Evolutionary conservation across 2,888 invertebrate species (phyloP).

Genomic region (Cybosia mesomella): DNA sequence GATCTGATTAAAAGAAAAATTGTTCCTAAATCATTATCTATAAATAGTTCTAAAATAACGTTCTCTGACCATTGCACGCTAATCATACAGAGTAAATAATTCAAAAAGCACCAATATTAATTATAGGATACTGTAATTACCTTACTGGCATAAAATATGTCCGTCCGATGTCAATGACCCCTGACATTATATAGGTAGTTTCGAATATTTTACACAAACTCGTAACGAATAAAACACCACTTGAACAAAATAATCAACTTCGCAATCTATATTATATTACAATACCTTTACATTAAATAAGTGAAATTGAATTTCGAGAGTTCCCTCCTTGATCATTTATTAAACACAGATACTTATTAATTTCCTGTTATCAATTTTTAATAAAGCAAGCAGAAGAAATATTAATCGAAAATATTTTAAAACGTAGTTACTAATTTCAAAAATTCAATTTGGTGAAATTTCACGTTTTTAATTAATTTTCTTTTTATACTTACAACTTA

Average conservation of each 20-base stretch:
- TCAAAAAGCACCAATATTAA: neutral
- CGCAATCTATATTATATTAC: neutral
- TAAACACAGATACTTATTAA: constrained; percentile 50
- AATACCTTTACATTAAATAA: constrained; percentile 25
- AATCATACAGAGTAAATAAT: too few species aligned
- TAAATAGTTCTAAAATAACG: too few species aligned
- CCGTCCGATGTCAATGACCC: too few species aligned
- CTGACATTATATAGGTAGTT: too few species aligned
- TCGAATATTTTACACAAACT: too few species aligned
- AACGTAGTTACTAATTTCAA: constrained; percentile 58
- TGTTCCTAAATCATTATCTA: too few species aligned
- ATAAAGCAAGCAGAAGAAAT: constrained; percentile 49
- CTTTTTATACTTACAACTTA: constrained; percentile 68
- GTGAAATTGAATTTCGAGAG: constrained; percentile 25
- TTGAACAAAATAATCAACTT: neutral
- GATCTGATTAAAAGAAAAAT: too few species aligned
- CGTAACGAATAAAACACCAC: too few species aligned
- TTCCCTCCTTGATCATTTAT: constrained; percentile 45
- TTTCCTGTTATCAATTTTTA: constrained; percentile 56
- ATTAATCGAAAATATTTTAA: constrained; percentile 31
- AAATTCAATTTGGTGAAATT: constrained; percentile 74
- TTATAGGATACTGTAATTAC: constrained; percentile 7
- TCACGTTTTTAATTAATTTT: constrained; percentile 81
- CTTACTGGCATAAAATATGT: constrained; percentile 9
- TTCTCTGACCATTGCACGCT: too few species aligned